Evolutionary conservation across 2,888 invertebrate genomes (phyloP), one percentile per base, ranked within the genome.

Genomic region (Campoplex capitator): DNA sequence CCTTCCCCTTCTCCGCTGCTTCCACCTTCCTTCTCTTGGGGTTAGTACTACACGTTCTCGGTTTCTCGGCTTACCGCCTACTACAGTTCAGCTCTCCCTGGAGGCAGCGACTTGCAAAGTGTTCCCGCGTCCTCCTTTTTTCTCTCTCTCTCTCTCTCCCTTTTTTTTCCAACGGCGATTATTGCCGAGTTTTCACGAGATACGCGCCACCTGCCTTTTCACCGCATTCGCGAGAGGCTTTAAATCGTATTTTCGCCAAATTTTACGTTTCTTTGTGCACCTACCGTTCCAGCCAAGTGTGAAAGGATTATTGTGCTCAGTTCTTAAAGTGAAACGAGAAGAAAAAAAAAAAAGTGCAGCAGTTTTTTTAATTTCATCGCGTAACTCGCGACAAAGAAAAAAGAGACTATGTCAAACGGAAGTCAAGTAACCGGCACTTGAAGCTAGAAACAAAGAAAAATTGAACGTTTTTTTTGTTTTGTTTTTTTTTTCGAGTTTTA

Each of bases 31-130:
- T 71, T 23, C 71, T 81, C 81, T 86, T 84, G 77, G 62, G 42
- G 56, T 75, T 78, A 54, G 68, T 67, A 62, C 74, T 82, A 48
- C 65, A 65, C 71, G 81, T 73, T 62, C 62, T 28, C 74, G 73
- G 18, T 74, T 54, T 84, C 70, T 51, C 65, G 35, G 32, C 45
- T 58, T 56, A 13, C 51, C 74, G 45, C 68, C 84, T 79, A 73
- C 84, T 68, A 84, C 80, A 56, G 62, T 75, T 82, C 67, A 75
- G 68, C 84, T 78, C 79, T 78, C 78, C 74, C 67, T 48, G 45
- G 75, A 73, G 81, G 81, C 67, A 75, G 68, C 75, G 42, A 56
- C 56, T 70, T 56, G 74, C 75, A 56, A 75, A 82, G 75, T 82
- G 82, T 82, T 82, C 80, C 67, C 80, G 85, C 65, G 68, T 76